Conservation (phyloP, 2,113 vertebrate genomes). For the Podarcis muralis region DNA sequence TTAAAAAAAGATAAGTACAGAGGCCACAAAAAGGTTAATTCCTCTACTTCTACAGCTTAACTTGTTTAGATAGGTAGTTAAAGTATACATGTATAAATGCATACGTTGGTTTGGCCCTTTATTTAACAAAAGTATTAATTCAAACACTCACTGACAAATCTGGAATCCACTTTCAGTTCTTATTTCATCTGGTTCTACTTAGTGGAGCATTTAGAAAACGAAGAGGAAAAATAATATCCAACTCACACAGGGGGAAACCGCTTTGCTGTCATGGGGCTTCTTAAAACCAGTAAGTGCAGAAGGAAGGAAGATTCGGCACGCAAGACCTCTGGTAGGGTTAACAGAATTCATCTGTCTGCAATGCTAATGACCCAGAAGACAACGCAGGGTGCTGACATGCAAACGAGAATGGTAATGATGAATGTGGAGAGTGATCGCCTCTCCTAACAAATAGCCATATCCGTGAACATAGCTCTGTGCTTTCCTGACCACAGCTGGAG, state of each 20-base stretch:
- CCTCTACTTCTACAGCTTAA: not conserved
- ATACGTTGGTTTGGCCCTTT: not conserved
- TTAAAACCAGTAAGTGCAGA: not conserved
- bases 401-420: not conserved
- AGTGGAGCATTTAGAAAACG: conserved; percentile 2
- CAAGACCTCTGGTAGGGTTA: not conserved
- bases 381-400: not conserved
- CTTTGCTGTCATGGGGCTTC: conserved; percentile 19
- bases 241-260: not conserved
- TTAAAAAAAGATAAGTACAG: not conserved
- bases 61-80: too few relatives aligned
- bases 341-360: not conserved
- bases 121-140: not conserved
- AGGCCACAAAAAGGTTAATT: not conserved
- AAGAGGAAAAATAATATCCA: conserved; percentile 9
- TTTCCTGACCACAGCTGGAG: not conserved
- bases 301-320: not conserved
- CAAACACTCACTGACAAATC: not conserved
- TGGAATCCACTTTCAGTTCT: not conserved
- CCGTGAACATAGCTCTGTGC: not conserved
- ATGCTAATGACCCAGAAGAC: not conserved
- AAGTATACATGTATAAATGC: not conserved
- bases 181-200: not conserved
- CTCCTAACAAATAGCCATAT: not conserved
- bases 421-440: not conserved